These are phyloP conservation scores for Decapterus maruadsi DNA, from an alignment of 2,797 vertebrate species.

Conservation along the genomic window DNA sequence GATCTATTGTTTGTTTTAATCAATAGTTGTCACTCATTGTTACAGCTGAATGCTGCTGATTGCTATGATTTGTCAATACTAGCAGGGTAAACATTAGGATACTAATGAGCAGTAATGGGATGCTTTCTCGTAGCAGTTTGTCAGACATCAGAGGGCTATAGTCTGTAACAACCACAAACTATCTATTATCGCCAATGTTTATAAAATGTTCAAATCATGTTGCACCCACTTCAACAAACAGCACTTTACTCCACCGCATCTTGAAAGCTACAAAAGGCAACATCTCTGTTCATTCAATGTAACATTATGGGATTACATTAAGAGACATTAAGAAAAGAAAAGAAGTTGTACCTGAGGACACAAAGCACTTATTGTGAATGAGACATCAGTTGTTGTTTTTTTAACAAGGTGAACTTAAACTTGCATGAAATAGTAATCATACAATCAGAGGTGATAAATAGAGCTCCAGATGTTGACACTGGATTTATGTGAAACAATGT, in stretches of 20 bases:
- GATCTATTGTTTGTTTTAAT: slow-evolving; percentile 77
- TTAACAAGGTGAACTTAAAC: slow-evolving; percentile 28
- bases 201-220: slow-evolving; percentile 24
- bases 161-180: slow-evolving; percentile 58
- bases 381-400: slow-evolving; percentile 39
- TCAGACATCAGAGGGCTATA: slow-evolving; percentile 55
- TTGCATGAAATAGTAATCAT: slow-evolving; percentile 14
- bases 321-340: slow-evolving; percentile 14
- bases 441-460: slow-evolving; percentile 32
- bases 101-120: slow-evolving; percentile 78
- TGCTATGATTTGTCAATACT: slow-evolving; percentile 77
- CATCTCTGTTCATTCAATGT: neutral
- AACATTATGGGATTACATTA: neutral
- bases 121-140: slow-evolving; percentile 63
- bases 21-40: slow-evolving; percentile 79
- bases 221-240: slow-evolving; percentile 34
- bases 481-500: slow-evolving; percentile 51
- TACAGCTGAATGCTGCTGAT: slow-evolving; percentile 71
- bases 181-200: slow-evolving; percentile 52
- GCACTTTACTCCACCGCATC: neutral
- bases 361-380: slow-evolving; percentile 10
- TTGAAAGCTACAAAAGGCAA: neutral
- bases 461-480: slow-evolving; percentile 44
- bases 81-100: slow-evolving; percentile 71
- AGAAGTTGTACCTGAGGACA: slow-evolving; percentile 41